Evolutionary conservation across 2,888 invertebrate genomes (phyloP).

Genomic region (Hydriomena furcata): DNA sequence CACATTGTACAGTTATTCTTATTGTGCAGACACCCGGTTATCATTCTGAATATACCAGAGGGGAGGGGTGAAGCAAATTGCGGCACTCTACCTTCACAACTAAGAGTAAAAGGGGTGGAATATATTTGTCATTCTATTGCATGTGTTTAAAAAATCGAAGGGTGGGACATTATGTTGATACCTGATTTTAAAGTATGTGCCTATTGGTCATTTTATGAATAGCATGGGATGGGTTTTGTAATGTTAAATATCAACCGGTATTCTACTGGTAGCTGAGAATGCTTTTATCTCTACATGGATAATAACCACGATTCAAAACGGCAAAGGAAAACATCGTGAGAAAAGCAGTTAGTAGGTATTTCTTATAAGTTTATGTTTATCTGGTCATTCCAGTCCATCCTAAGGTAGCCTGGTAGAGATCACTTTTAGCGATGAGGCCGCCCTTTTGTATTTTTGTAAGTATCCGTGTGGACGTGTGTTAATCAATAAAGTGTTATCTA

Average conservation of each 20-base stretch:
- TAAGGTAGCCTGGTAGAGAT: no score
- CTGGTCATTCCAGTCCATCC: no score
- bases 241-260: not conserved
- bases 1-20: constrained; percentile 7
- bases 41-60: constrained; percentile 11
- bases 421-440: no score
- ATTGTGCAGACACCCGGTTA: constrained; percentile 1
- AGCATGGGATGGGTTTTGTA: not conserved
- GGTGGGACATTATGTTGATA: not conserved
- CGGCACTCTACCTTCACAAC: not conserved
- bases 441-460: no score
- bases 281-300: not conserved
- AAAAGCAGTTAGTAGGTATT: no score
- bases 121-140: constrained; percentile 10
- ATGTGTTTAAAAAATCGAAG: not conserved
- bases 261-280: not conserved
- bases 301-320: no score
- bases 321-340: no score
- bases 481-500: no score
- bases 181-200: constrained; percentile 2
- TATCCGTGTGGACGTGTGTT: no score
- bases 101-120: constrained; percentile 15
- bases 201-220: not conserved
- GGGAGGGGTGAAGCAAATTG: constrained; percentile 3
- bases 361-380: no score